A percentile compares a stretch with the other conserved stretches of the same genome.
phyloP scores from a whole-genome alignment of 2,113 vertebrate genomes.

The Phrynosoma platyrhinos region DNA sequence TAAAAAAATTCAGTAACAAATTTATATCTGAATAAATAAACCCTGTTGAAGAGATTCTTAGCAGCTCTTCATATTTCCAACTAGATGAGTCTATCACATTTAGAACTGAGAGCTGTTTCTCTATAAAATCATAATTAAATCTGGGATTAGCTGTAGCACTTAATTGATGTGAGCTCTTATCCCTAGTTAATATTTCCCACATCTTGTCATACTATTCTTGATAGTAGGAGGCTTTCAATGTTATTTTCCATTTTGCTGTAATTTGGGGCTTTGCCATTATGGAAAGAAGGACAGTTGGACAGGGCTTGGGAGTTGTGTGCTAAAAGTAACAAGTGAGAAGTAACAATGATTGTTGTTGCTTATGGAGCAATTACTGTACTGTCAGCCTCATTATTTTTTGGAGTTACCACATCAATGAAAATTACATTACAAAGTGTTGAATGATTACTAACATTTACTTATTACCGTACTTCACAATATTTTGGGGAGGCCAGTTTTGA shows the following conservation, averaged over 20 bases:
- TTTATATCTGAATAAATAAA: neutral
- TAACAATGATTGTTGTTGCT: neutral
- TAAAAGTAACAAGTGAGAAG: neutral
- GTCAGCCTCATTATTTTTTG: neutral
- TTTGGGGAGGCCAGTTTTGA: no score
- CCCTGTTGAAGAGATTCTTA: neutral
- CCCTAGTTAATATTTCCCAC: neutral
- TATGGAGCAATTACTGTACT: neutral
- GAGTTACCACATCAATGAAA: neutral
- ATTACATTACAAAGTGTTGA: neutral
- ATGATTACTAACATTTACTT: no score
- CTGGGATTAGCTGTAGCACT: neutral
- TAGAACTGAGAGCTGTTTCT: neutral
- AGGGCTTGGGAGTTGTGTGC: neutral
- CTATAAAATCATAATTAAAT: neutral
- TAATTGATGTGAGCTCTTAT: neutral
- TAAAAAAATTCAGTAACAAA: neutral
- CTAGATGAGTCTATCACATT: neutral
- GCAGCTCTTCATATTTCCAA: neutral
- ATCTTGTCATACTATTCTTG: neutral
- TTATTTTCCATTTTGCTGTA: neutral
- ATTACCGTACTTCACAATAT: no score
- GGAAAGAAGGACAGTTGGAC: neutral
- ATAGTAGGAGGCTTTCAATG: neutral
- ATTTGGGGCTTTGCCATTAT: neutral